phyloP scores from a whole-genome alignment of 2,797 vertebrate genomes.

The Pseudomugil tenellus region DNA sequence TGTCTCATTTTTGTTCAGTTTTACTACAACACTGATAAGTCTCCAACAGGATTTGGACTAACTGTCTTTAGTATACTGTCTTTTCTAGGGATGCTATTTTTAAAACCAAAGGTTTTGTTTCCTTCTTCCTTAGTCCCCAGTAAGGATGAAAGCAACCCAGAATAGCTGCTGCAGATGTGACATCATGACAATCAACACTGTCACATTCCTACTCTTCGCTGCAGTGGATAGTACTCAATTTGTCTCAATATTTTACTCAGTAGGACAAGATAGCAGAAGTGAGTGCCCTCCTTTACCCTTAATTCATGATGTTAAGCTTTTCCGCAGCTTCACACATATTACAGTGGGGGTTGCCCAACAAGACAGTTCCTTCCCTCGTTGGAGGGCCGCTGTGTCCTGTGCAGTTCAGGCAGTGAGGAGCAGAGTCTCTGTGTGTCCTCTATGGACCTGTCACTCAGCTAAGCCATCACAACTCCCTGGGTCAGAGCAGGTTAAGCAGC shows the following conservation, averaged over 20 bases:
- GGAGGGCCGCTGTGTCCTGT: conserved; percentile 54
- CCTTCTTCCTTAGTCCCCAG: conserved; percentile 45
- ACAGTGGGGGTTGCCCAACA: conserved; percentile 51
- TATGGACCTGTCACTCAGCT: conserved; percentile 73
- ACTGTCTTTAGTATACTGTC: conserved; percentile 36
- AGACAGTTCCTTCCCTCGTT: conserved; percentile 60
- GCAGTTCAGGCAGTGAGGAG: conserved; percentile 37
- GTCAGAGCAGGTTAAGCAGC: conserved; percentile 82
- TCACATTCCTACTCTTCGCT: conserved; percentile 67
- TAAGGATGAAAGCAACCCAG: conserved; percentile 70
- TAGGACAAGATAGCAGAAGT: conserved; percentile 71
- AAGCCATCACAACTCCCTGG: conserved; percentile 67
- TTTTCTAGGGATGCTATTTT: conserved; percentile 56
- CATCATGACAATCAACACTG: conserved; percentile 68
- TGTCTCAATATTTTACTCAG: conserved; percentile 78
- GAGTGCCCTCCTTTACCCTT: conserved; percentile 59
- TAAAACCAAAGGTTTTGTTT: conserved; percentile 66
- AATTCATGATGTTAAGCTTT: conserved; percentile 68
- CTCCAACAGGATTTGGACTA: conserved; percentile 35
- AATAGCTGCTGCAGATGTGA: conserved; percentile 56
- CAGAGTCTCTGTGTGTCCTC: conserved; percentile 52
- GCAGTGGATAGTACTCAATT: conserved; percentile 74
- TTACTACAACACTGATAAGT: conserved; percentile 41
- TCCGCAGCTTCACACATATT: conserved; percentile 63
- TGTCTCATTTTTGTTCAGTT: conserved; percentile 25